Conservation (phyloP, 2,797 vertebrate species). For the Hyperoplus lanceolatus region DNA sequence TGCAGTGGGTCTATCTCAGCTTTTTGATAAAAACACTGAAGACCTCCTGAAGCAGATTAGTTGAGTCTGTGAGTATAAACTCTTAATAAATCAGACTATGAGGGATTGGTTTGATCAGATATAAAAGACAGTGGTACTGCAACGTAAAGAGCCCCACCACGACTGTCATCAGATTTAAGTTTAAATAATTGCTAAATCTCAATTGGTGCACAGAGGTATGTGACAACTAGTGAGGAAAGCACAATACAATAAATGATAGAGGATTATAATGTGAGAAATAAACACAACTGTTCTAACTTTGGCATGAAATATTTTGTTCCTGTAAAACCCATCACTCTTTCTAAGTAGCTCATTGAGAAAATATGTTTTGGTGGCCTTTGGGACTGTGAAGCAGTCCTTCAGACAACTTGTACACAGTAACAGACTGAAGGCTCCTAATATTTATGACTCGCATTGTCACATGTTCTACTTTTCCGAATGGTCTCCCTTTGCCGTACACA, state of each 20-base stretch:
- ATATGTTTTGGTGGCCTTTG: background rate
- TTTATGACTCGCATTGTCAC: conserved; percentile 55
- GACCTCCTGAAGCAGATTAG: too few species aligned
- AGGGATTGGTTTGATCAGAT: background rate
- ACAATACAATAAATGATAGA: background rate
- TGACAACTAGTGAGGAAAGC: background rate
- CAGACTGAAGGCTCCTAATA: conserved; percentile 14
- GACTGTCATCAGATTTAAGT: background rate
- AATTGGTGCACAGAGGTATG: background rate
- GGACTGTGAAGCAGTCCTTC: conserved; percentile 6
- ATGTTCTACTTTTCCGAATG: conserved; percentile 29
- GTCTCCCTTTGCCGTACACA: conserved; percentile 1
- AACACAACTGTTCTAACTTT: background rate
- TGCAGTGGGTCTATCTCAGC: background rate
- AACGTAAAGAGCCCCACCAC: background rate
- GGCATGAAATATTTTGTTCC: background rate
- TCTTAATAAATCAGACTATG: background rate
- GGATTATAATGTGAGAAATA: background rate
- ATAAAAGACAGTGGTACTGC: background rate
- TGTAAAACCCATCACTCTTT: background rate
- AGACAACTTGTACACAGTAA: conserved; percentile 19
- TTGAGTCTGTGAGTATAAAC: background rate
- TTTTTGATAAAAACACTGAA: background rate
- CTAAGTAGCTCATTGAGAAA: background rate
- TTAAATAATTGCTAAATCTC: background rate